Base-by-base conservation (phyloP, 2,888 invertebrate genomes). In the Limenitis camilla region DNA sequence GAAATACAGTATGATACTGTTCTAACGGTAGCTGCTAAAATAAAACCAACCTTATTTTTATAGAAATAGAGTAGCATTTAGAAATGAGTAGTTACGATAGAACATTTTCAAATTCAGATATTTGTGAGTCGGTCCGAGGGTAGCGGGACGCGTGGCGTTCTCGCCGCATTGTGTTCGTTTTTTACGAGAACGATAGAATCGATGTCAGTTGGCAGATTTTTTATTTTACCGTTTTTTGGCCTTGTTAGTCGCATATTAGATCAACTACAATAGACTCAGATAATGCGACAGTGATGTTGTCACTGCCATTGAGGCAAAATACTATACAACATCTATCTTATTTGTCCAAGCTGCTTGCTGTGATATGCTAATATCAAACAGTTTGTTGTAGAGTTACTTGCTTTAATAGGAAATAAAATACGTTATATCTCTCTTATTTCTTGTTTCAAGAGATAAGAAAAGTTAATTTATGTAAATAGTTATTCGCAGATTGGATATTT, bases 161-260 rank as follows among this genome's bases (percentile, higher is more conserved):
- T 71, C 71, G 72, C 71, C 75, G 80, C 80, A 81, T 81, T 82
- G 83, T 81, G 71, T 80, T 78, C 76, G 78, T 84, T 86, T 86
- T 83, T 85, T 82, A 75, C 65, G 67, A 71, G 74, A 63, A 69
- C 74, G 78, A 78, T 84, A 83, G 84, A 86, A 86, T 83, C 78
- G 84, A 86, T 85, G 86, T 84, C 86, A 86, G 86, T 86, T 86
- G 84, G 84, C 85, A 82, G 81, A 82, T 83, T 86, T 83, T 85
- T 85, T 84, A 76, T 78, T 81, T 78, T 82, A 84, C 85, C 84
- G 84, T 83, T 83, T 85, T 84, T 84, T 78, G 82, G 81, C 85
- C 84, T 82, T 74, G 78, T 81, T 80, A 66, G 52, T 52, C 42
- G 55, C 53, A 52, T 51, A 55, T 52, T 50, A 52, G 60, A 56